Evolutionary conservation across 2,888 invertebrate species (phyloP), one percentile per base, ranked within the genome.

Genomic region (Torymus auratus): DNA sequence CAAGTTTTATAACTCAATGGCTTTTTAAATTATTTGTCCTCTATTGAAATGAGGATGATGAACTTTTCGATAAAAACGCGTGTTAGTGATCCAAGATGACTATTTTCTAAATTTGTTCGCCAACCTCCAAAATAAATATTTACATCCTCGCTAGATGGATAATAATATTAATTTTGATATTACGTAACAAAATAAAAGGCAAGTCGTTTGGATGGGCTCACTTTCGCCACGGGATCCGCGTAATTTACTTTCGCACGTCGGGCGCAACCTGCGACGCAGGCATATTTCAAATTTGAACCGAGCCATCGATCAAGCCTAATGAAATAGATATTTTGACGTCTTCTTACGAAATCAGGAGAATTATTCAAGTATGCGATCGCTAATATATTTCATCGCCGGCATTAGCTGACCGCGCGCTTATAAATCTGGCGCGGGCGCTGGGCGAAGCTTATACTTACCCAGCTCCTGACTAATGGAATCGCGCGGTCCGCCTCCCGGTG

Each of bases 401-500:
- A 70, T 77, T 70, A 64, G 53, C 28, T 14, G 55, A 11, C 12
- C 50, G 23, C 20, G 41, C 58, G 23, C 28, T 28, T n/a, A 70
- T 78, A 78, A 78, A 78, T 71, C 64, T 53, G 3, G 56, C 53
- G 12, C 13, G 60, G 2, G n/a, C 65, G 86, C 85, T 86, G 86
- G 28, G 28, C 23, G 3, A 23, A 2, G 23, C 23, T 2, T 23
- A 23, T 23, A n/a, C n/a, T n/a, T n/a, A n/a, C 5, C 4, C 28
- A 86, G 84, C 84, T 85, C 84, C 86, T 88, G 88, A 88, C 87
- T 88, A 88, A 88, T 88, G 88, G 87, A 86, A 88, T 87, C 87
- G 84, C 86, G 84, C 86, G 87, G 86, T 82, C 84, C 83, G 86
- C 86, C 88, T 87, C 87, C 88, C 81, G 88, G 87, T 87, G 88